phyloP scores from a whole-genome alignment of 2,888 invertebrate genomes.

The Phania funesta region DNA sequence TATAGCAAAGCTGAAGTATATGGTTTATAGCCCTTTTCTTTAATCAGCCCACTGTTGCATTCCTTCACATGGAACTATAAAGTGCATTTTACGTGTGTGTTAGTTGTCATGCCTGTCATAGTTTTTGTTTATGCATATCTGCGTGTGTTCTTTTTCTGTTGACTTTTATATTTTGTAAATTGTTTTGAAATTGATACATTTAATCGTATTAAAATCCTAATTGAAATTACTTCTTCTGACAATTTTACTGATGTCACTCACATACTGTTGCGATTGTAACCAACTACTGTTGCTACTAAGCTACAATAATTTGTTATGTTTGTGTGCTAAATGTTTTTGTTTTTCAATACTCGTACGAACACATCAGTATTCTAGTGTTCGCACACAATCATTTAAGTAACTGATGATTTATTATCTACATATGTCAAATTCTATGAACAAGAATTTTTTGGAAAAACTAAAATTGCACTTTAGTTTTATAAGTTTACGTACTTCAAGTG shows the following conservation, averaged over 20 bases:
- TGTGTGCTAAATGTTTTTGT: conserved; percentile 23
- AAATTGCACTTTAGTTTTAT: no score
- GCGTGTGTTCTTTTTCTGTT: neutral
- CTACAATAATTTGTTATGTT: conserved; percentile 37
- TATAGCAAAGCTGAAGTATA: neutral
- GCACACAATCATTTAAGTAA: conserved; percentile 3
- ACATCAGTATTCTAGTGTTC: neutral
- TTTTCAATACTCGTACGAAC: neutral
- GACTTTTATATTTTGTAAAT: conserved; percentile 54
- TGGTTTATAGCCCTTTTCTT: neutral
- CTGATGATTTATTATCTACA: no score
- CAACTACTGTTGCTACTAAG: neutral
- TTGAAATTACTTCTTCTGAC: conserved; percentile 62
- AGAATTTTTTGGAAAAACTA: no score
- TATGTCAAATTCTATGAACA: no score
- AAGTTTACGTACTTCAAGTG: no score
- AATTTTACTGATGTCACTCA: conserved; percentile 63
- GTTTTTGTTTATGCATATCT: neutral
- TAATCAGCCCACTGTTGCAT: neutral
- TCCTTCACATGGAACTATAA: neutral
- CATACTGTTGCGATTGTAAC: conserved; percentile 1
- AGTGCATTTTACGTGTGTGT: neutral
- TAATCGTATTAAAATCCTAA: conserved; percentile 67
- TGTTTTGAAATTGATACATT: conserved; percentile 66
- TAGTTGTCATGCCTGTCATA: no score